phyloP scores from a whole-genome alignment of 2,113 vertebrate species.

The Bubalus kerabau region DNA sequence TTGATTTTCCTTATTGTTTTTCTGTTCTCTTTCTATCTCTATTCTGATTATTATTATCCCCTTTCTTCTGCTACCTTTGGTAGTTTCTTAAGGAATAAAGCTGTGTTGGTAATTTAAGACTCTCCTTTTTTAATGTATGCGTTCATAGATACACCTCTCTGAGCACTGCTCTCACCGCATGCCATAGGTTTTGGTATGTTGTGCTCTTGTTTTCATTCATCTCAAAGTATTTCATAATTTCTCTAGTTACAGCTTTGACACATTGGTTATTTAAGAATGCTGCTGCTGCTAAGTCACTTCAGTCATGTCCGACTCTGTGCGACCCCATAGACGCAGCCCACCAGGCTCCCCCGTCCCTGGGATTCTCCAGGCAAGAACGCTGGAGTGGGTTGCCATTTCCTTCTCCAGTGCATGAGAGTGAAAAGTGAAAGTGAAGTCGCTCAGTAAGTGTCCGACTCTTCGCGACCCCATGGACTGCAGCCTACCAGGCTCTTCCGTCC shows the following conservation, averaged over 20 bases:
- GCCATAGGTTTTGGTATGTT: not conserved
- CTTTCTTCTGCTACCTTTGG: not conserved
- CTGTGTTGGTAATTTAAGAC: not conserved
- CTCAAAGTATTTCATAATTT: not conserved
- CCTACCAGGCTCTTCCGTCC: no score
- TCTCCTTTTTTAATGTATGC: not conserved
- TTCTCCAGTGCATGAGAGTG: no score
- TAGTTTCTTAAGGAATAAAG: not conserved
- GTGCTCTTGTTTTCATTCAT: not conserved
- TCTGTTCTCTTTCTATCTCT: not conserved
- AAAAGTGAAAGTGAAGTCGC: no score
- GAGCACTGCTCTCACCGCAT: not conserved
- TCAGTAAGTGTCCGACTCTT: no score
- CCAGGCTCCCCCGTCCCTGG: no score
- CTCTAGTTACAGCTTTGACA: not conserved
- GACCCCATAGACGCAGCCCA: no score
- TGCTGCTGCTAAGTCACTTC: no score
- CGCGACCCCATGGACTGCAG: accelerated
- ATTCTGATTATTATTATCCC: not conserved
- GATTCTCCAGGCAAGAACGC: no score
- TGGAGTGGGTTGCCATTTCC: no score
- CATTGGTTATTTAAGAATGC: not conserved
- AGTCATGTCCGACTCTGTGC: no score
- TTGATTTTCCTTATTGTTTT: not conserved
- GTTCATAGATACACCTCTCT: not conserved